Percentiles rank a stretch among this genome's conserved stretches.
These are phyloP conservation scores for Mormoops blainvillei DNA, from an alignment of 2,113 vertebrate species.

Conservation along the genomic window DNA sequence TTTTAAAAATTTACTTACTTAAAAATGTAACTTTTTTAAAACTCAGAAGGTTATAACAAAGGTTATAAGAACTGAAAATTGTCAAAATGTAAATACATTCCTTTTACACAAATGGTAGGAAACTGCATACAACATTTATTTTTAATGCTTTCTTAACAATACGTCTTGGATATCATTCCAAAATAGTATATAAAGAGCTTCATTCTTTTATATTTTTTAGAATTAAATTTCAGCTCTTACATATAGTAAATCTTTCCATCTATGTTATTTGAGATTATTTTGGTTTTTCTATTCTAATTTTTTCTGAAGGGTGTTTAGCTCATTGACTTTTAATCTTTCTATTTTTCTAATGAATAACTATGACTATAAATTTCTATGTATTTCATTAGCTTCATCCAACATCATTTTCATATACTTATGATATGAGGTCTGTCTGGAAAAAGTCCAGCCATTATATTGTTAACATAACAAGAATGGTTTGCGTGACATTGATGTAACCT, in stretches of 20 bases:
- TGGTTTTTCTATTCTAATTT: slow-evolving; percentile 7
- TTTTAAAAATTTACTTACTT: neutral
- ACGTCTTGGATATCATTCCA: neutral
- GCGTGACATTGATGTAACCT: no score
- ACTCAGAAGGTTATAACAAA: neutral
- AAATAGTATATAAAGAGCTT: neutral
- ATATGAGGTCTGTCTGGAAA: no score
- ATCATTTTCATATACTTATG: neutral
- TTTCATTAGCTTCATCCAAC: slow-evolving; percentile 2
- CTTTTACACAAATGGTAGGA: neutral
- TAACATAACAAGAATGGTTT: no score
- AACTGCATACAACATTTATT: neutral
- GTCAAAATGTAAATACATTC: neutral
- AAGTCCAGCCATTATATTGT: no score
- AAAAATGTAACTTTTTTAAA: neutral
- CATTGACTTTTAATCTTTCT: slow-evolving; percentile 10
- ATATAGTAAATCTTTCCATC: neutral
- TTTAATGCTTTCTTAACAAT: neutral
- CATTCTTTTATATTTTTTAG: neutral
- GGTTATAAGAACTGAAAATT: neutral
- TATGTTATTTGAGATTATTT: slow-evolving; percentile 2
- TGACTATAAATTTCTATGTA: neutral
- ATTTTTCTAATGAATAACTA: slow-evolving; percentile 18
- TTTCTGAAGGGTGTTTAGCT: neutral
- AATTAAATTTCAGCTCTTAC: slow-evolving; percentile 16